Evolutionary conservation across 2,797 vertebrate genomes (phyloP).

Genomic region (Acanthurus tractus): DNA sequence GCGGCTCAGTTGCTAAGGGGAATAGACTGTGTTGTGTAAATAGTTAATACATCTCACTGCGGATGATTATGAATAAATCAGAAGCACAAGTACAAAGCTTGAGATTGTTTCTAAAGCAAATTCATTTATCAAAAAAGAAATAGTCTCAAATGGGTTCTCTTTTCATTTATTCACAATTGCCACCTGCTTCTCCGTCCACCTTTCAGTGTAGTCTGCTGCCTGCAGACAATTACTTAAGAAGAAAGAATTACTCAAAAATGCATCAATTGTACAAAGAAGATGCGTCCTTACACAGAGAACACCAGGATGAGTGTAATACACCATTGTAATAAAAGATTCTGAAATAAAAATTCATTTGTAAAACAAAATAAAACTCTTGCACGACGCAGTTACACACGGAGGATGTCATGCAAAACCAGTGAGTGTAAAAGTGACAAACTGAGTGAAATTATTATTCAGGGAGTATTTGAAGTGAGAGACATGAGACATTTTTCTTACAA

Average conservation of each 20-base stretch:
- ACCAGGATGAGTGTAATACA: constrained; percentile 64
- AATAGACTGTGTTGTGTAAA: background rate
- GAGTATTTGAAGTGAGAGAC: constrained; percentile 7
- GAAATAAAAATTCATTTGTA: constrained; percentile 43
- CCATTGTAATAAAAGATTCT: constrained; percentile 56
- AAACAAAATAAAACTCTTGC: constrained; percentile 46
- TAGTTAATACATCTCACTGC: constrained; percentile 6
- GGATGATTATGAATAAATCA: constrained; percentile 6
- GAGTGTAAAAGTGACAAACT: constrained; percentile 29
- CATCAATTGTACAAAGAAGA: constrained; percentile 69
- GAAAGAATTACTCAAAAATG: constrained; percentile 57
- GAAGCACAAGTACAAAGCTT: background rate
- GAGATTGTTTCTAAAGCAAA: background rate
- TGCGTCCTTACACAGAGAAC: constrained; percentile 52
- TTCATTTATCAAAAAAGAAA: background rate
- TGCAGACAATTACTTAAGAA: constrained; percentile 52
- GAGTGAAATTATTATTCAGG: background rate
- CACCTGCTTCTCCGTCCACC: constrained; percentile 63
- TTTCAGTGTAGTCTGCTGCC: constrained; percentile 45
- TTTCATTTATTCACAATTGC: constrained; percentile 71
- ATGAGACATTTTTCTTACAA: background rate
- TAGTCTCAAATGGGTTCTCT: constrained; percentile 14
- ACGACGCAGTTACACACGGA: background rate
- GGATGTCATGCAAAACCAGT: constrained; percentile 34
- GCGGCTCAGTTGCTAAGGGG: background rate